Conservation (phyloP, 2,797 vertebrate genomes). For the Sylvia borin region DNA sequence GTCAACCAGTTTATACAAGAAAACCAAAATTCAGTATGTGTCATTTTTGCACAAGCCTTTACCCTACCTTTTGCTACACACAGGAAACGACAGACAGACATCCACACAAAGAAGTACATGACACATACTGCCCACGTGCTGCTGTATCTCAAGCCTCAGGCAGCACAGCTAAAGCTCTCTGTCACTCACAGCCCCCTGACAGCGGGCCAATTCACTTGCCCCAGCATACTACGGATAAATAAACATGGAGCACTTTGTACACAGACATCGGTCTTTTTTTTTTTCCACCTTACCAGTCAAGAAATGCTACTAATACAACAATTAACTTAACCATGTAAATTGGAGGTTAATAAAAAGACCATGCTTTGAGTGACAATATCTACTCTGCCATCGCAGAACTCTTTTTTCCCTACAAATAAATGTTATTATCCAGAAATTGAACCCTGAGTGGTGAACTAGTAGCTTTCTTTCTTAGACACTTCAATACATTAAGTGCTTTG, state of each 20-base stretch:
- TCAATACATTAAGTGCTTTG: constrained; percentile 58
- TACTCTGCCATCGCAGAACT: not conserved
- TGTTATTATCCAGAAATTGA: constrained; percentile 52
- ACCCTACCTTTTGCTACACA: not conserved
- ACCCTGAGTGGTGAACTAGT: constrained; percentile 38
- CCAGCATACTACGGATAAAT: not conserved
- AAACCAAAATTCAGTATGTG: fast-evolving
- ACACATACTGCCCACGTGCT: fast-evolving
- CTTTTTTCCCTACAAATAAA: constrained; percentile 56
- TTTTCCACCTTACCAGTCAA: not conserved
- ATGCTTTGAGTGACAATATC: constrained; percentile 44
- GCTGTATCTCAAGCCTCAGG: not conserved
- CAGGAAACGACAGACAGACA: not conserved
- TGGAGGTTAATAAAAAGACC: constrained; percentile 52
- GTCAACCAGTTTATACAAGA: not conserved
- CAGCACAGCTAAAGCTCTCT: not conserved
- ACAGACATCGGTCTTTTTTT: not conserved
- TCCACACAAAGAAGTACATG: not conserved
- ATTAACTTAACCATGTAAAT: constrained; percentile 57
- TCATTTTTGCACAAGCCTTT: fast-evolving
- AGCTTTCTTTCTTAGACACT: constrained; percentile 23
- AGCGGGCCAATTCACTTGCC: not conserved
- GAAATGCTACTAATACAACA: constrained; percentile 47
- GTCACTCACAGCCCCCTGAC: not conserved
- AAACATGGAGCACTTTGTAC: constrained; percentile 9